Conservation (phyloP, 2,113 vertebrate genomes). For the Riparia riparia region DNA sequence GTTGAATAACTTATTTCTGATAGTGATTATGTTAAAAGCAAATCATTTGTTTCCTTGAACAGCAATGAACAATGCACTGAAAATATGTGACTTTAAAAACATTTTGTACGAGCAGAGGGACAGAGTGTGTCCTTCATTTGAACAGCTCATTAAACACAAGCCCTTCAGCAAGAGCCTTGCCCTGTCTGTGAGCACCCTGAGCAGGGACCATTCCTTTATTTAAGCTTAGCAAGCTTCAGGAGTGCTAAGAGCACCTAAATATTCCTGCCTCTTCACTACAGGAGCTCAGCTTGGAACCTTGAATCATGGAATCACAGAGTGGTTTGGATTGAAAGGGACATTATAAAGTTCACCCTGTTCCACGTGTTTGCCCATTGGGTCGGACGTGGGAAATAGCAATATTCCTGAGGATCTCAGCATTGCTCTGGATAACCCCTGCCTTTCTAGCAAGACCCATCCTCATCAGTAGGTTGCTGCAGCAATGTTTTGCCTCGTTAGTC, state of each 20-base stretch:
- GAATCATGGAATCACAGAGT: neutral
- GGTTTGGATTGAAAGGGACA: neutral
- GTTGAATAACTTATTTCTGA: constrained; percentile 67
- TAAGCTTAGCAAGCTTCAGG: constrained; percentile 39
- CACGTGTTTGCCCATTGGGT: neutral
- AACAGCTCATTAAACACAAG: constrained; percentile 34
- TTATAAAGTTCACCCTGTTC: neutral
- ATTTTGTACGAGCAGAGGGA: neutral
- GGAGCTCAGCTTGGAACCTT: neutral
- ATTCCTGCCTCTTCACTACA: neutral
- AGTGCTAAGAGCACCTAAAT: constrained; percentile 17
- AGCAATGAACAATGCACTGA: neutral
- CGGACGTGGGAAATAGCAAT: neutral
- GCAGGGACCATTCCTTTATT: constrained; percentile 36
- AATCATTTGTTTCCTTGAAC: constrained; percentile 66
- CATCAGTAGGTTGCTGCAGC: neutral
- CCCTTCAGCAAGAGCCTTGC: neutral
- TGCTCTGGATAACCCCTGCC: neutral
- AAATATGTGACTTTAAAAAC: constrained; percentile 46
- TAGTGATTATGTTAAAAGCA: constrained; percentile 64
- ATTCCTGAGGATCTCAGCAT: neutral
- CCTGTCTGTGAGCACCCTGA: neutral
- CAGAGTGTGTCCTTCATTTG: neutral
- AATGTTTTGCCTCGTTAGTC: rapidly evolving
- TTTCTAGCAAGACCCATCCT: neutral